phyloP scores from a whole-genome alignment of 2,797 vertebrate species.

The Gallinago stenura region DNA sequence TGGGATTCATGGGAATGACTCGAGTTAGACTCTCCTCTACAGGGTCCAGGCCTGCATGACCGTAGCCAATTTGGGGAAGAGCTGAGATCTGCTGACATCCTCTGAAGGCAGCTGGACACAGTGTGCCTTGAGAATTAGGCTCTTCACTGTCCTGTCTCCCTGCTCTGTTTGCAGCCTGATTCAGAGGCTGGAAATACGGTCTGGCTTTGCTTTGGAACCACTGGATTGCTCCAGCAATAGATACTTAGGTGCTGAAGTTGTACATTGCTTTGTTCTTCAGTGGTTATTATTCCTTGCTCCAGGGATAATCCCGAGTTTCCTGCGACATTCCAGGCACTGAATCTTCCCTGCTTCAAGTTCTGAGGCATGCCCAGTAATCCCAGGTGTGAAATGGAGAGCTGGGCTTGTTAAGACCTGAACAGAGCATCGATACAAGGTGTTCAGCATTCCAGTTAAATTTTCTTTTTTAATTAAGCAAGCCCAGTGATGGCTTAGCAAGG shows the following conservation, averaged over 20 bases:
- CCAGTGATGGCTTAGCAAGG: neutral
- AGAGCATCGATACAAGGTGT: rapidly evolving
- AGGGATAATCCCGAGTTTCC: neutral
- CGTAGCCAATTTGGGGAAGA: neutral
- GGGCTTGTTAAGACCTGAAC: neutral
- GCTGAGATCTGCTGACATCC: neutral
- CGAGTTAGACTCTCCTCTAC: neutral
- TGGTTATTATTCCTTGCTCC: neutral
- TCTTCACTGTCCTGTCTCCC: neutral
- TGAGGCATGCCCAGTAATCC: neutral
- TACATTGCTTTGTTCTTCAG: neutral
- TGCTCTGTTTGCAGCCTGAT: neutral
- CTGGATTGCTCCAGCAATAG: neutral
- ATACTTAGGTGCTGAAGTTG: neutral
- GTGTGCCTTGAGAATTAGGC: neutral
- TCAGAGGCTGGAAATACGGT: neutral
- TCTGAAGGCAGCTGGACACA: neutral
- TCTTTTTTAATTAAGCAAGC: neutral
- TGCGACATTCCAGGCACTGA: neutral
- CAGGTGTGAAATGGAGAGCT: neutral
- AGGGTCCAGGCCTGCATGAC: neutral
- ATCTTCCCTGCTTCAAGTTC: neutral
- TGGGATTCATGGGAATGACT: neutral
- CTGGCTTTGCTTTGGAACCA: neutral
- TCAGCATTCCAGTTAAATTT: neutral